Base-by-base conservation (phyloP, 2,113 vertebrate species). In the Channa argus region DNA sequence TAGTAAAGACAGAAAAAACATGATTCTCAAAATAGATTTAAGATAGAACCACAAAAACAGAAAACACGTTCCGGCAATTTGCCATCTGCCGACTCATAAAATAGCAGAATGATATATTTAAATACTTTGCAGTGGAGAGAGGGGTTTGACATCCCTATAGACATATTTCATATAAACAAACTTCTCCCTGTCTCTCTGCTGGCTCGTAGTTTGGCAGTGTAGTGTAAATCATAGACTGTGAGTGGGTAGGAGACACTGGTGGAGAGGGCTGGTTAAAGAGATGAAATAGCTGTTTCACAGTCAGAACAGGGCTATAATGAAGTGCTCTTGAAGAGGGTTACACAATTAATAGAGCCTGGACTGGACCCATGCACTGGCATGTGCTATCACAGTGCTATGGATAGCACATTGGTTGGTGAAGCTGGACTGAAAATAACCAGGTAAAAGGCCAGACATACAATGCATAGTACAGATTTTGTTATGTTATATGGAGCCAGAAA, bases 251-350 rank as follows among this genome's bases (percentile, higher is more conserved):
- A 77, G 69, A 80, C 76, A 65, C 76, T 61, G 55, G 71, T 81
- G 73, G 81, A 86, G 77, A 80, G 58, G 58, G 69, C 15, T 77
- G 74, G 77, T 86, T 77, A 71, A 92, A 77, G 83, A 85, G 76
- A 79, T 81, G 74, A 77, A 86, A 82, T 66, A 71, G 80, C 78
- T 82, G 88, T 84, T 71, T 74, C 63, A 74, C 78, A 80, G 71
- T 76, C 74, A 82, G 78, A 86, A 67, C 54, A 79, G 68, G 43
- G 64, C 46, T 46, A 64, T 73, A 67, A 76, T 89, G 74, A 88
- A 89, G 82, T 75, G 74, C 71, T 56, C 70, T 81, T 82, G 74
- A 78, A 80, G 60, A 83, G 66, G 63, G 68, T 79, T 79, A 84
- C 79, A 84, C 68, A 86, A 82, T 86, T 79, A 84, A 71, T 34